Percentiles rank a stretch among this genome's conserved stretches.
Evolutionary conservation across 2,113 vertebrate genomes (phyloP).

Genomic region (Oncorhynchus clarkii): DNA sequence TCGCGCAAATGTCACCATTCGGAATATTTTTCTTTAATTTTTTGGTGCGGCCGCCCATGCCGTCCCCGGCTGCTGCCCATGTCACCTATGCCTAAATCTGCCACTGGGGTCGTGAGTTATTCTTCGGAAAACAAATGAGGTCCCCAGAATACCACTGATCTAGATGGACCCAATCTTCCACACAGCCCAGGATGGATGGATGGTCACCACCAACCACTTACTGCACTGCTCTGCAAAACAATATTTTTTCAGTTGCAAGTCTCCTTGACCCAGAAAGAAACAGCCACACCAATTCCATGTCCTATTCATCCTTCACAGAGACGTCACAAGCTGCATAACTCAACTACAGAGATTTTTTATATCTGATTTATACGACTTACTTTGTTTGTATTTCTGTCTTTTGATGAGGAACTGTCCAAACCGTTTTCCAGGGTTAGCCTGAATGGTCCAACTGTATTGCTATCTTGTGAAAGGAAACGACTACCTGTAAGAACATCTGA

Average conservation of each 20-base stretch:
- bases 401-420: not conserved
- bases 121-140: no score
- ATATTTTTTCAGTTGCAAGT: slow-evolving; percentile 50
- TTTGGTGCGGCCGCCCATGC: no score
- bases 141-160: no score
- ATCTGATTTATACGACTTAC: not conserved
- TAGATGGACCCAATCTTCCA: slow-evolving; percentile 18
- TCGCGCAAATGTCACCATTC: no score
- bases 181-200: slow-evolving; percentile 29
- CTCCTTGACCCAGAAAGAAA: slow-evolving; percentile 76
- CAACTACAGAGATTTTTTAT: slow-evolving; percentile 29
- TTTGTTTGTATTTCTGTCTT: not conserved
- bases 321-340: slow-evolving; percentile 40
- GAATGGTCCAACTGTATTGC: not conserved
- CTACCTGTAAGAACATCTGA: not conserved
- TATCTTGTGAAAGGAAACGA: not conserved
- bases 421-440: not conserved
- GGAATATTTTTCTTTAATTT: no score
- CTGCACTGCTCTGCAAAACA: slow-evolving; percentile 59
- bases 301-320: slow-evolving; percentile 51
- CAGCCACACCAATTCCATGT: slow-evolving; percentile 26
- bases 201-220: slow-evolving; percentile 25
- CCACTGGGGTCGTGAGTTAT: no score
- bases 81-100: no score
- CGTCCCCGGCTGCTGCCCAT: no score